Evolutionary conservation across 2,113 vertebrate genomes (phyloP).

Genomic region (Glareola pratincola): DNA sequence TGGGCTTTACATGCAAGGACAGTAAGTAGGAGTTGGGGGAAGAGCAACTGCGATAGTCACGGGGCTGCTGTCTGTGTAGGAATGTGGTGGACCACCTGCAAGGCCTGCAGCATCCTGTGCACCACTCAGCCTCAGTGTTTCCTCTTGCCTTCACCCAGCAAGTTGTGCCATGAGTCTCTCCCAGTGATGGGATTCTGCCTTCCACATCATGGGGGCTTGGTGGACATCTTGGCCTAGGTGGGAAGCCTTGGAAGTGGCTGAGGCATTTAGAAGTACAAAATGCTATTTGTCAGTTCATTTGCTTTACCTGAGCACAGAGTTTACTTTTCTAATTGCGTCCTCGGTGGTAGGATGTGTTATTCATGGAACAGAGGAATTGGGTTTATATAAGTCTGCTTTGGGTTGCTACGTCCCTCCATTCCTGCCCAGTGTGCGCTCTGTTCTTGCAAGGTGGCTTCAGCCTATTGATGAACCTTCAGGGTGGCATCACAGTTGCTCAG

Average conservation of each 20-base stretch:
- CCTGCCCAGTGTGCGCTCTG: not conserved
- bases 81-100: not conserved
- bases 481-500: not conserved
- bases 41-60: not conserved
- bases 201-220: rapidly evolving
- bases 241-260: not conserved
- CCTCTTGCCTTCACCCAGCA: not conserved
- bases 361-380: not conserved
- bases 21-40: not conserved
- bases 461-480: not conserved
- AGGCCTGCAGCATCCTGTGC: not conserved
- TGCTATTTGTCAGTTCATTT: not conserved
- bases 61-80: not conserved
- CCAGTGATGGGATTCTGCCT: not conserved
- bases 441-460: not conserved
- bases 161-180: not conserved
- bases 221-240: rapidly evolving
- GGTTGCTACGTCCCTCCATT: not conserved
- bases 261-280: not conserved
- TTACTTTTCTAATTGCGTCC: not conserved
- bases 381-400: not conserved
- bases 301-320: not conserved
- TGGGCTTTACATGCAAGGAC: not conserved
- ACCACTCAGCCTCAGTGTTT: rapidly evolving
- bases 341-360: not conserved